Conservation (phyloP, 2,888 invertebrate genomes). For the Apodemia duryi region DNA sequence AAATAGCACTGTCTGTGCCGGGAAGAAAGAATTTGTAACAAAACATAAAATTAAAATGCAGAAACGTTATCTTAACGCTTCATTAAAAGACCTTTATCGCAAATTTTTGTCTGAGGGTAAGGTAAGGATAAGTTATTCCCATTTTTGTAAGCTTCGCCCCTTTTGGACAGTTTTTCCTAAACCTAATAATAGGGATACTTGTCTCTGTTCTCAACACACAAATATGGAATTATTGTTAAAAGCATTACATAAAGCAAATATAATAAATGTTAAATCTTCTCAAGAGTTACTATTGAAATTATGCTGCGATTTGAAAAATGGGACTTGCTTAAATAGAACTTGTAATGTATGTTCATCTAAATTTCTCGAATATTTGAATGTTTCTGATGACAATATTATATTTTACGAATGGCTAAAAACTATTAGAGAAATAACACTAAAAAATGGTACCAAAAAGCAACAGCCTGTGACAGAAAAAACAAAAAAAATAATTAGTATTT, state of each 20-base stretch:
- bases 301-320: not conserved
- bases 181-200: not conserved
- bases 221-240: not conserved
- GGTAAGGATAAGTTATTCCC: not conserved
- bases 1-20: conserved; percentile 15
- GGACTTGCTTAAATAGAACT: not conserved
- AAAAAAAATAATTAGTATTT: not conserved
- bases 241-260: not conserved
- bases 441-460: conserved; percentile 22
- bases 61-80: conserved; percentile 15
- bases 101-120: not conserved
- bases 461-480: conserved; percentile 21
- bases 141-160: not conserved
- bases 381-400: not conserved
- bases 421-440: conserved; percentile 18
- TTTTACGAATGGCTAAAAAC: conserved; percentile 22
- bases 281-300: not conserved
- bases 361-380: not conserved
- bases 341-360: not conserved
- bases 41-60: conserved; percentile 18
- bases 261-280: not conserved
- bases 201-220: not conserved
- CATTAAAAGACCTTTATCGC: not conserved
- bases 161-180: conserved; percentile 3
- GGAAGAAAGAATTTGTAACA: too few species aligned